Conservation (phyloP, 2,888 invertebrate species). For the Eupeodes latifasciatus region DNA sequence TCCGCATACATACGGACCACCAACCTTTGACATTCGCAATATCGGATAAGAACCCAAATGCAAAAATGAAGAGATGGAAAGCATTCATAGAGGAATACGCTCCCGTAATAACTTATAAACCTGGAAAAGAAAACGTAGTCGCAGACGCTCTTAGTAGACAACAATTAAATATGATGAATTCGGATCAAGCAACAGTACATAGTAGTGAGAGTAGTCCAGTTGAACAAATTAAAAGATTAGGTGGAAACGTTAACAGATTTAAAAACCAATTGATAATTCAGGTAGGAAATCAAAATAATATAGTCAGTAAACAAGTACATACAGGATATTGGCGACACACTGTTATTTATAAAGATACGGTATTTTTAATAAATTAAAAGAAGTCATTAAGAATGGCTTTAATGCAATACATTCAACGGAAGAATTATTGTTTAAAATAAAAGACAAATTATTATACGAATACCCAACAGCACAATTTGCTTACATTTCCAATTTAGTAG, state of each 20-base stretch:
- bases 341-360: not conserved
- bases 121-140: not conserved
- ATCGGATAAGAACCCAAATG: not conserved
- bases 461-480: not conserved
- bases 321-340: too few species aligned
- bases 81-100: slow-evolving; percentile 3
- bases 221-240: not conserved
- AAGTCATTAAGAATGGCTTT: not conserved
- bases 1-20: slow-evolving; percentile 1
- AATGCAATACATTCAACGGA: not conserved
- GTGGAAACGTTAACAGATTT: too few species aligned
- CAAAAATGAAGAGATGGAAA: not conserved
- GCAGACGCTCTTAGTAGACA: not conserved
- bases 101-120: not conserved
- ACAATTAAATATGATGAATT: not conserved
- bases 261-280: too few species aligned
- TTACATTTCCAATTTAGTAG: not conserved
- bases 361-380: not conserved
- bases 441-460: not conserved
- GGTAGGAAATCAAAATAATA: too few species aligned
- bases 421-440: not conserved
- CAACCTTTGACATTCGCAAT: not conserved
- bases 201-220: not conserved
- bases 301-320: too few species aligned
- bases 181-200: not conserved